These are phyloP conservation scores for Pseudonaja textilis DNA, from an alignment of 2,113 vertebrate genomes.

Conservation along the genomic window DNA sequence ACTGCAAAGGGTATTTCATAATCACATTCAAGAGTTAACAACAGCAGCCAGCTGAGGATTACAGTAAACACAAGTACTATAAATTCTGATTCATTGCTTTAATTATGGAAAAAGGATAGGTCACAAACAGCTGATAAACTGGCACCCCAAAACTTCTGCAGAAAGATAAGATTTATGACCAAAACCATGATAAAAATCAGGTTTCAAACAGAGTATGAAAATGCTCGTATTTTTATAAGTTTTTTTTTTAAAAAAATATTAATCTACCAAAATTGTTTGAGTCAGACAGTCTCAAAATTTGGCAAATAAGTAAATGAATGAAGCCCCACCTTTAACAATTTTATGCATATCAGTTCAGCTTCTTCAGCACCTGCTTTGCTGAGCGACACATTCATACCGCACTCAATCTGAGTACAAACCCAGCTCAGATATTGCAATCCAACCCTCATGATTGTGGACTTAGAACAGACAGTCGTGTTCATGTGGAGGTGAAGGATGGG, in stretches of 20 bases:
- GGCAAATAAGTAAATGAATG: background rate
- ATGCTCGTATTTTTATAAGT: background rate
- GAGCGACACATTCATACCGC: background rate
- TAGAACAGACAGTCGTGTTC: background rate
- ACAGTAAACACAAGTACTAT: background rate
- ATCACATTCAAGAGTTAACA: background rate
- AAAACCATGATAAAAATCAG: background rate
- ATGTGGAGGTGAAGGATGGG: background rate
- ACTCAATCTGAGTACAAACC: background rate
- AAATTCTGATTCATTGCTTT: background rate
- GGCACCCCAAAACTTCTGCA: background rate
- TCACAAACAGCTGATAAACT: background rate
- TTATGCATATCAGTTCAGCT: background rate
- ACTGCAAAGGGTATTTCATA: slow-evolving; percentile 9
- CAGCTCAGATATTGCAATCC: background rate
- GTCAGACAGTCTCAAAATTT: background rate
- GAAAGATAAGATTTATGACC: background rate
- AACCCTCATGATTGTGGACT: background rate
- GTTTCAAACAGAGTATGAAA: background rate
- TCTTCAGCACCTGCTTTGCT: background rate
- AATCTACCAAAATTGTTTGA: background rate
- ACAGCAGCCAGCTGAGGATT: background rate
- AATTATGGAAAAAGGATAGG: background rate
- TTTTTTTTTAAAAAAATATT: background rate
- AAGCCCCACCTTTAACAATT: background rate